Evolutionary conservation across 2,888 invertebrate genomes (phyloP).

Genomic region (Doris montereyensis): DNA sequence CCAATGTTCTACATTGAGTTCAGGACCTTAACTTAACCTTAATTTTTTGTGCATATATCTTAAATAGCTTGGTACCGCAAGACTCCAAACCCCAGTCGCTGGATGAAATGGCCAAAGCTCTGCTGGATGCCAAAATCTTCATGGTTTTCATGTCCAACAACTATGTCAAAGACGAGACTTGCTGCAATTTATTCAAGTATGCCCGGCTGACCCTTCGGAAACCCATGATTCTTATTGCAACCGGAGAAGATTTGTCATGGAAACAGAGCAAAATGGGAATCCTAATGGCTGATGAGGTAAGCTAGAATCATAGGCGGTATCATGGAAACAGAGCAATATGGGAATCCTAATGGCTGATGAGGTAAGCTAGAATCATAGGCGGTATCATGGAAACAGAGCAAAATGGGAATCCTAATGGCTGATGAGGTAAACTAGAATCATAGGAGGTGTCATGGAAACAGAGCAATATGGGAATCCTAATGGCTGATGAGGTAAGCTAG

Average conservation of each 20-base stretch:
- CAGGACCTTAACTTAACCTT: neutral
- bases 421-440: slow-evolving; percentile 57
- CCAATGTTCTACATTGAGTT: neutral
- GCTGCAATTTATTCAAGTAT: slow-evolving; percentile 65
- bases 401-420: slow-evolving; percentile 60
- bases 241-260: slow-evolving; percentile 62
- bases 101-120: slow-evolving; percentile 60
- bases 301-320: neutral
- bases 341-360: slow-evolving; percentile 63
- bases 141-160: slow-evolving; percentile 62
- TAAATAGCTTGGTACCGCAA: slow-evolving; percentile 52
- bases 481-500: too few species aligned
- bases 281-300: slow-evolving; percentile 62
- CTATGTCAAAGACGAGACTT: slow-evolving; percentile 58
- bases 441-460: too few species aligned
- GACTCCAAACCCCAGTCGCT: slow-evolving; percentile 40
- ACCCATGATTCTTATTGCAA: slow-evolving; percentile 58
- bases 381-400: slow-evolving; percentile 67
- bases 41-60: neutral
- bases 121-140: slow-evolving; percentile 61
- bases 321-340: slow-evolving; percentile 65
- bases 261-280: slow-evolving; percentile 64
- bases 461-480: too few species aligned
- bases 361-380: slow-evolving; percentile 50
- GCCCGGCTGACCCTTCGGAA: slow-evolving; percentile 61